Evolutionary conservation across 2,113 vertebrate species (phyloP).

Genomic region (Notothenia rossii): DNA sequence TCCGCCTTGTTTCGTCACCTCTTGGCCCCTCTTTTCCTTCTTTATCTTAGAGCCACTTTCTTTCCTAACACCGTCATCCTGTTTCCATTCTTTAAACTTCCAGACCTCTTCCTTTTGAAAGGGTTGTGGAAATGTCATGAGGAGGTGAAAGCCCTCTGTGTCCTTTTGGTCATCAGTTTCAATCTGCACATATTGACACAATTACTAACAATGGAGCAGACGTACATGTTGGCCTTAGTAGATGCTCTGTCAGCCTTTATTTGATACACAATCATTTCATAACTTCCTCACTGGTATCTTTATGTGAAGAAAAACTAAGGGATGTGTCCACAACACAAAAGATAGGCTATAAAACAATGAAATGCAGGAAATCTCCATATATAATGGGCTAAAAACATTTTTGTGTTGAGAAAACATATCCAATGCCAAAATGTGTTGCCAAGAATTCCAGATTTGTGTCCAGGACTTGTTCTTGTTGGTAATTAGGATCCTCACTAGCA

Average conservation of each 20-base stretch:
- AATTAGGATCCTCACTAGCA: too few species aligned
- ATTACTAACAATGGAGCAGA: background rate
- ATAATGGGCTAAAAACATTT: too few species aligned
- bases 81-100: constrained; percentile 28
- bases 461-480: too few species aligned
- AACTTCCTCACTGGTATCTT: background rate
- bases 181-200: background rate
- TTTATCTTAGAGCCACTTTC: background rate
- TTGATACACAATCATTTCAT: background rate
- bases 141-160: constrained; percentile 27
- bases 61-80: background rate
- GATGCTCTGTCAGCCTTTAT: constrained; percentile 18
- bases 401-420: too few species aligned
- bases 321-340: too few species aligned
- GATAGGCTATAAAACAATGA: too few species aligned
- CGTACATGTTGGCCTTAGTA: background rate
- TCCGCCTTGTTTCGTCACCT: background rate
- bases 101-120: constrained; percentile 9
- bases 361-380: too few species aligned
- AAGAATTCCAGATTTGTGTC: too few species aligned
- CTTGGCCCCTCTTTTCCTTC: background rate
- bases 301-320: too few species aligned
- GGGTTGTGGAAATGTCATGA: background rate
- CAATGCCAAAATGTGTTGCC: too few species aligned
- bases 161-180: constrained; percentile 26